Evolutionary conservation across 2,888 invertebrate genomes (phyloP).

Genomic region (Chymomyza caudatula): DNA sequence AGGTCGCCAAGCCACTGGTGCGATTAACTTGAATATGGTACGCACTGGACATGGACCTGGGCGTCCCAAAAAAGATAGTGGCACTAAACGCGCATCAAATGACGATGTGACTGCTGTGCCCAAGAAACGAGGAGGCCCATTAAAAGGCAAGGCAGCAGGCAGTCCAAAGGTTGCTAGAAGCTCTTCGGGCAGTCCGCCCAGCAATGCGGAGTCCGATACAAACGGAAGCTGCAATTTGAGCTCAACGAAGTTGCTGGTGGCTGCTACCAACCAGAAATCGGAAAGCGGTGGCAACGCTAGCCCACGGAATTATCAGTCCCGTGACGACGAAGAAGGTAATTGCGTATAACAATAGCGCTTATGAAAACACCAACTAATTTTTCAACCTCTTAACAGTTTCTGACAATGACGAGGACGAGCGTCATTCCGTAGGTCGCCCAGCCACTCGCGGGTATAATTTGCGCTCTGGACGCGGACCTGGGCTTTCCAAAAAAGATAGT

Average conservation of each 20-base stretch:
- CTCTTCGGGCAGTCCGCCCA: background rate
- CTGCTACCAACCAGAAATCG: background rate
- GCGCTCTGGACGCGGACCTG: slow-evolving; percentile 66
- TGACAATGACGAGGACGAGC: slow-evolving; percentile 51
- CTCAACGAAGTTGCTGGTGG: background rate
- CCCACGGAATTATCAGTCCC: slow-evolving; percentile 59
- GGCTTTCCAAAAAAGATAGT: slow-evolving; percentile 62
- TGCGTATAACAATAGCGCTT: slow-evolving; percentile 10
- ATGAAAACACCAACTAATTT: background rate
- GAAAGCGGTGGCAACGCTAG: slow-evolving; percentile 23
- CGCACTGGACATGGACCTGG: slow-evolving; percentile 67
- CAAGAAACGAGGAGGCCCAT: slow-evolving; percentile 69
- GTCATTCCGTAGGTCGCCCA: slow-evolving; percentile 67
- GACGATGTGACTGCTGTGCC: slow-evolving; percentile 23
- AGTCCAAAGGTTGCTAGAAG: slow-evolving; percentile 54
- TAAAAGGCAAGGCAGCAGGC: slow-evolving; percentile 57
- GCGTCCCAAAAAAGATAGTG: slow-evolving; percentile 57
- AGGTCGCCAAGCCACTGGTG: slow-evolving; percentile 68
- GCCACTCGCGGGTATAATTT: slow-evolving; percentile 59
- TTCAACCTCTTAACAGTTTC: slow-evolving; percentile 12
- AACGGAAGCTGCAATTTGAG: slow-evolving; percentile 10
- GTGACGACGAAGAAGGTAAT: slow-evolving; percentile 59
- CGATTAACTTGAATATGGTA: slow-evolving; percentile 62
- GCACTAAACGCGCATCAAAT: background rate
- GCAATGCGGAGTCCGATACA: slow-evolving; percentile 33